A percentile compares a stretch with the other conserved stretches of the same genome.
These are phyloP conservation scores for Sphenodon punctatus DNA, from an alignment of 2,797 vertebrate species.

Conservation along the genomic window DNA sequence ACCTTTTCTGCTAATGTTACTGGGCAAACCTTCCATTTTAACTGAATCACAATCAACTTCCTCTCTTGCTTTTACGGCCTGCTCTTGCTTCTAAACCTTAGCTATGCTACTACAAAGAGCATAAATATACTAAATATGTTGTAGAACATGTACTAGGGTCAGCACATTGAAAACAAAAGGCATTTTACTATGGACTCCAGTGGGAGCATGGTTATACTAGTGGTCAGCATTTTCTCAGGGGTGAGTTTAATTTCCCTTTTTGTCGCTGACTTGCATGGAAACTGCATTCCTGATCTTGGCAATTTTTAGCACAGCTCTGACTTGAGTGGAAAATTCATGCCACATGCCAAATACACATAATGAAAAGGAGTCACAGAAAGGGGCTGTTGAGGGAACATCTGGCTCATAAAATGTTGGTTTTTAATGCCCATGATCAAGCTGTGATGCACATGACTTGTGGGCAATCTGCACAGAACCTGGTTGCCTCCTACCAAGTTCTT, in stretches of 20 bases:
- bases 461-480: background rate
- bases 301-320: slow-evolving; percentile 2
- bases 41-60: no score
- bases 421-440: slow-evolving; percentile 23
- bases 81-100: no score
- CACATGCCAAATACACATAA: background rate
- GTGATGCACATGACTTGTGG: slow-evolving; percentile 5
- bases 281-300: background rate
- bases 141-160: no score
- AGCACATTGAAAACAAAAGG: background rate
- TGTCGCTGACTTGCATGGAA: slow-evolving; percentile 8
- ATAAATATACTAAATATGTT: no score
- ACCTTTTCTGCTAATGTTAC: no score
- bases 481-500: background rate
- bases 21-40: no score
- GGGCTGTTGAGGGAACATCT: slow-evolving; percentile 3
- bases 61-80: no score
- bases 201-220: background rate
- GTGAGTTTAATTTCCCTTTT: background rate
- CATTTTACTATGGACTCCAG: background rate
- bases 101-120: no score
- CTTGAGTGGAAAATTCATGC: background rate
- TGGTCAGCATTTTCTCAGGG: background rate
- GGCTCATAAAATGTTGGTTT: slow-evolving; percentile 3
- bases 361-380: background rate